Evolutionary conservation across 2,113 vertebrate species (phyloP).

Genomic region (Phoxinus phoxinus): DNA sequence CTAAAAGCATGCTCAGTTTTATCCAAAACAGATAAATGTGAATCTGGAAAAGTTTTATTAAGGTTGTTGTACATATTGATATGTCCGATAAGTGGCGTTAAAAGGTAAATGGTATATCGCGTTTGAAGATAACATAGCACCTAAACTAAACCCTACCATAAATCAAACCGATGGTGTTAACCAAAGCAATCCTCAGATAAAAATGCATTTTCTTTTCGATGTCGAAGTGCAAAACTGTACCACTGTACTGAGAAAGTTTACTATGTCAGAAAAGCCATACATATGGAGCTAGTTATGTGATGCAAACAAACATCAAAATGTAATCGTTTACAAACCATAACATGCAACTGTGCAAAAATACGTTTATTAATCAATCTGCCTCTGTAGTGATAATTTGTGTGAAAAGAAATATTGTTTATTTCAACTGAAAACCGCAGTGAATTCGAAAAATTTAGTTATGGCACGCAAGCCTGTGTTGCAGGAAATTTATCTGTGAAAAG

Average conservation of each 20-base stretch:
- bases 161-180: too few relatives aligned
- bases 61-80: neutral
- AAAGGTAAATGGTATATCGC: neutral
- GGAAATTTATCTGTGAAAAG: neutral
- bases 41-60: neutral
- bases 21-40: neutral
- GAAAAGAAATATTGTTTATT: neutral
- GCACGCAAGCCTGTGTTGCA: neutral
- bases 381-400: neutral
- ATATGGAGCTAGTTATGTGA: neutral
- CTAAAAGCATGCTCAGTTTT: too few relatives aligned
- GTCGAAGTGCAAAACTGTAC: neutral
- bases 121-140: neutral
- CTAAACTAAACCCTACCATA: neutral
- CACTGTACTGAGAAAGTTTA: neutral
- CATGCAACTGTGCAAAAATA: neutral
- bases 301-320: neutral
- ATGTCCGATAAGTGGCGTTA: neutral
- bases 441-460: neutral
- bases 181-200: too few relatives aligned
- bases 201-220: too few relatives aligned
- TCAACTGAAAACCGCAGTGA: neutral
- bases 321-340: neutral
- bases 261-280: neutral
- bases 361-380: neutral